phyloP scores from a whole-genome alignment of 2,797 vertebrate species.

The Octomys mimax region DNA sequence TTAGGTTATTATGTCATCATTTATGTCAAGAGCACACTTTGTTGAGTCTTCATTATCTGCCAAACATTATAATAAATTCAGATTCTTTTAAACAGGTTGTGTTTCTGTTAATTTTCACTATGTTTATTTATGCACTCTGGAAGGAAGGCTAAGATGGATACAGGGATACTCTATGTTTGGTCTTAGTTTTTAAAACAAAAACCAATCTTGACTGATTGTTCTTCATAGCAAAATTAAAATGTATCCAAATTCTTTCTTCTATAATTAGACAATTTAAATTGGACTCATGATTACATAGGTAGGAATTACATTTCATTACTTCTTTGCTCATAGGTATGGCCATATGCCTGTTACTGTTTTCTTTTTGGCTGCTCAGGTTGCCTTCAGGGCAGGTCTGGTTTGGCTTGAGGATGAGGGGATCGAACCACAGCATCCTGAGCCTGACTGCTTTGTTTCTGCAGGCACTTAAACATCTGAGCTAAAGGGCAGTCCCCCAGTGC shows the following conservation, averaged over 20 bases:
- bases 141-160: background rate
- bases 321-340: background rate
- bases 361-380: no score
- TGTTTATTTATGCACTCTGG: background rate
- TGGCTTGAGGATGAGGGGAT: no score
- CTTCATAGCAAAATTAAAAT: background rate
- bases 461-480: no score
- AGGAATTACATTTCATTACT: background rate
- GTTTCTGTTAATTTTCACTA: background rate
- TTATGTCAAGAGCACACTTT: background rate
- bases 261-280: background rate
- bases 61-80: background rate
- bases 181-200: slow-evolving; percentile 26
- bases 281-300: background rate
- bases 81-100: background rate
- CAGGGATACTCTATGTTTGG: background rate
- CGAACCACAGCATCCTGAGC: no score
- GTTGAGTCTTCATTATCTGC: background rate
- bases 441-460: no score
- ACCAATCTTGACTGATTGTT: background rate
- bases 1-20: background rate
- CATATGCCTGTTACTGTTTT: background rate
- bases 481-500: no score
- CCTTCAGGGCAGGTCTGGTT: no score
- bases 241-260: background rate